phyloP scores from a whole-genome alignment of 2,113 vertebrate genomes.

The Microtus richardsoni region DNA sequence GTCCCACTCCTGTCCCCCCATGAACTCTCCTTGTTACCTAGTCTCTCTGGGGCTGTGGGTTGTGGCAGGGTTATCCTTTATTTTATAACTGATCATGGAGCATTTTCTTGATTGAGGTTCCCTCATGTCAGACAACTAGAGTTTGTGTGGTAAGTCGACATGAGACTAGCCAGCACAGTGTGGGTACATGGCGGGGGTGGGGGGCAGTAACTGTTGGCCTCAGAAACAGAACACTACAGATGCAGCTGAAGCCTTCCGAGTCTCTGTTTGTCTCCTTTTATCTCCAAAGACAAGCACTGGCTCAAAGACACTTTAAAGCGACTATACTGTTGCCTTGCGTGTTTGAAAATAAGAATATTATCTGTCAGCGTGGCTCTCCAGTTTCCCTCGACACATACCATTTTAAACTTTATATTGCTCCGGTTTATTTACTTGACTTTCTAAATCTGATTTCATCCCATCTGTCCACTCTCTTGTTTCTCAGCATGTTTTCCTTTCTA shows the following conservation, averaged over 20 bases:
- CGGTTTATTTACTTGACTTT: not conserved
- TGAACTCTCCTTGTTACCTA: not conserved
- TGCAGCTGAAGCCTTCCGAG: not conserved
- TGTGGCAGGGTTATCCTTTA: not conserved
- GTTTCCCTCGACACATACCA: not conserved
- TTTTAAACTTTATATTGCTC: not conserved
- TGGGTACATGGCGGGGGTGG: not conserved
- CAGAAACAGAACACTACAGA: not conserved
- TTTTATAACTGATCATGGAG: not conserved
- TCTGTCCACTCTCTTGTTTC: not conserved
- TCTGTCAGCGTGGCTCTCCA: not conserved
- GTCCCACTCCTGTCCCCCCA: not conserved
- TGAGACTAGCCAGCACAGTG: not conserved
- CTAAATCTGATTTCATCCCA: not conserved
- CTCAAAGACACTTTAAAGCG: not conserved
- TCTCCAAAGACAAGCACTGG: not conserved
- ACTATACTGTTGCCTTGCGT: not conserved
- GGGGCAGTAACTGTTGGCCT: not conserved
- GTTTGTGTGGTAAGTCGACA: not conserved
- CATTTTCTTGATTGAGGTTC: not conserved
- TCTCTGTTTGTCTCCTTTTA: not conserved
- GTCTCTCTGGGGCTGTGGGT: not conserved
- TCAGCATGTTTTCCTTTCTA: not conserved
- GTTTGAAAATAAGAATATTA: not conserved
- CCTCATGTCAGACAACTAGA: not conserved